phyloP scores from a whole-genome alignment of 1,140 invertebrate species.

The Drosophila willistoni region DNA sequence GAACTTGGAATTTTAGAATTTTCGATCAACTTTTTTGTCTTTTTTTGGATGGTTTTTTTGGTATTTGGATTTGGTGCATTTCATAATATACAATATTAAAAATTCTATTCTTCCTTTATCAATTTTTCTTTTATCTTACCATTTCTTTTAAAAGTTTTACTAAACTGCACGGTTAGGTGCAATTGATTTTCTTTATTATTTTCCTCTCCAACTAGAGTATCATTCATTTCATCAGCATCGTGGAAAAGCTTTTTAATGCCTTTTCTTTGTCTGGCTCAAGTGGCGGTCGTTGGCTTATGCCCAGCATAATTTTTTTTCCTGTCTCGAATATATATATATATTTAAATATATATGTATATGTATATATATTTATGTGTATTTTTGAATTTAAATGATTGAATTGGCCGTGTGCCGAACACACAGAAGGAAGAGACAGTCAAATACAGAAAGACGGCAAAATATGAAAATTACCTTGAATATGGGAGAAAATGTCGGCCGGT shows the following conservation, averaged over 20 bases:
- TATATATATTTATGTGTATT: slow-evolving; percentile 70
- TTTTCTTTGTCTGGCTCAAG: slow-evolving; percentile 6
- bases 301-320: slow-evolving; percentile 32
- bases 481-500: slow-evolving; percentile 57
- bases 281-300: slow-evolving; percentile 43
- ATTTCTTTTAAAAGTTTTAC: no score
- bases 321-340: slow-evolving; percentile 11
- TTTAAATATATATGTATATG: slow-evolving; percentile 33
- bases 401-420: slow-evolving; percentile 51
- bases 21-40: no score
- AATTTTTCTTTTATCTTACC: no score
- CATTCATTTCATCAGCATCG: slow-evolving; percentile 46
- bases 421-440: slow-evolving; percentile 21
- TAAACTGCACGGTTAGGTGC: neutral
- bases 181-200: neutral
- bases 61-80: no score
- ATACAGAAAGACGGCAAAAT: slow-evolving; percentile 45
- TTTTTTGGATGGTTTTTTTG: no score
- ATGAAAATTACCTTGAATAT: slow-evolving; percentile 79
- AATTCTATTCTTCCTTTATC: slow-evolving; percentile 38
- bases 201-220: slow-evolving; percentile 29
- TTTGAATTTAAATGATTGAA: slow-evolving; percentile 78
- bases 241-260: slow-evolving; percentile 33
- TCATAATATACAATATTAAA: neutral
- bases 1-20: no score